Percentiles rank a stretch among this genome's conserved stretches.
phyloP scores from a whole-genome alignment of 64 coral and sea anemone species.

The Exaiptasia diaphana region DNA sequence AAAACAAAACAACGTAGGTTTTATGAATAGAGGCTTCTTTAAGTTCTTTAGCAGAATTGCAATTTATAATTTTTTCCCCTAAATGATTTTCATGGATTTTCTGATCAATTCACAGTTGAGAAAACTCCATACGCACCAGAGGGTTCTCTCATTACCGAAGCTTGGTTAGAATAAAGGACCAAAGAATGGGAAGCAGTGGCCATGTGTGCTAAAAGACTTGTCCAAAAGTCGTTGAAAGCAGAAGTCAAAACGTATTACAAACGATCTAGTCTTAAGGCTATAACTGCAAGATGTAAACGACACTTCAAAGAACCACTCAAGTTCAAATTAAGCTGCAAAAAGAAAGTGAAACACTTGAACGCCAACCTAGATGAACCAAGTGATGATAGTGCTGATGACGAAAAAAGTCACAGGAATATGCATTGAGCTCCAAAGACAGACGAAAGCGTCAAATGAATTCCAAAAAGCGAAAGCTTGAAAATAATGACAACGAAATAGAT shows the following conservation, averaged over 20 bases:
- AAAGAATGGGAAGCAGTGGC: background rate
- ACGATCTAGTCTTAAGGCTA: background rate
- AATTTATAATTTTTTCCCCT: no score
- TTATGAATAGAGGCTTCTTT: no score
- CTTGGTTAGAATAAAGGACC: background rate
- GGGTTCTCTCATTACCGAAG: background rate
- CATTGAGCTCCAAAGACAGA: background rate
- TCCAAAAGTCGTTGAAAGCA: background rate
- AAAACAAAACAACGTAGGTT: background rate
- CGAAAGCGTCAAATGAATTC: background rate
- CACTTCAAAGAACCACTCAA: background rate
- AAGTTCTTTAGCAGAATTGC: no score
- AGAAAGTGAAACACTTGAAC: background rate
- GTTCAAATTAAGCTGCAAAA: no score
- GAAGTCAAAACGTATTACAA: background rate
- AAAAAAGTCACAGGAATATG: background rate
- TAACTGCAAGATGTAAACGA: background rate
- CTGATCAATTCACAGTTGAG: background rate
- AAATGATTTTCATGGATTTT: no score
- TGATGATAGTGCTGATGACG: background rate
- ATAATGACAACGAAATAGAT: background rate
- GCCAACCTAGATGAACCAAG: background rate
- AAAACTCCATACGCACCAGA: background rate
- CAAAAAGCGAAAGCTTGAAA: background rate
- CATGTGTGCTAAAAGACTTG: background rate